These are phyloP conservation scores for Hyperoplus immaculatus DNA, from an alignment of 2,797 vertebrate genomes.

Conservation along the genomic window DNA sequence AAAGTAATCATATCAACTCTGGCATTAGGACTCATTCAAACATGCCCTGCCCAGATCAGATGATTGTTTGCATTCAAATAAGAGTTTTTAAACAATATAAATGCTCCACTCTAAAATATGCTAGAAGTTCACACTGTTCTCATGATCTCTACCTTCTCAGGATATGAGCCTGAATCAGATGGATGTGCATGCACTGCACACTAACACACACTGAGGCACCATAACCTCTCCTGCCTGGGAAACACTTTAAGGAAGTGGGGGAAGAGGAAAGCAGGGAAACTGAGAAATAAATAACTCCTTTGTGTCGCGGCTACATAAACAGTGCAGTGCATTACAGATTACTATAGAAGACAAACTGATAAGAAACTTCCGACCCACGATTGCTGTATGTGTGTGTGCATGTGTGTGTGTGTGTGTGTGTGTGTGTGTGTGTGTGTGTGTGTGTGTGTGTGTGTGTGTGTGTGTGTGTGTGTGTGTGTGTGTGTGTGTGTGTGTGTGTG, in stretches of 20 bases:
- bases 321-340: slow-evolving; percentile 73
- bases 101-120: slow-evolving; percentile 2
- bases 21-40: slow-evolving; percentile 13
- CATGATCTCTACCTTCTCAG: slow-evolving; percentile 72
- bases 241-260: slow-evolving; percentile 77
- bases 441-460: neutral
- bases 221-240: slow-evolving; percentile 71
- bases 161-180: slow-evolving; percentile 67
- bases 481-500: too few species aligned
- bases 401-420: slow-evolving; percentile 10
- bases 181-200: slow-evolving; percentile 38
- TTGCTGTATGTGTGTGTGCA: slow-evolving; percentile 3
- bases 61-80: slow-evolving; percentile 21
- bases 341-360: slow-evolving; percentile 67
- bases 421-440: neutral
- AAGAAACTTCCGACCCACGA: slow-evolving; percentile 66
- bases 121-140: slow-evolving; percentile 57
- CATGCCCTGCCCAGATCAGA: slow-evolving; percentile 1
- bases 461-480: too few species aligned
- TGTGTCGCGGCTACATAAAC: slow-evolving; percentile 80
- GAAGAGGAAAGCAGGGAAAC: slow-evolving; percentile 79
- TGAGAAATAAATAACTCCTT: slow-evolving; percentile 85
- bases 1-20: slow-evolving; percentile 40
- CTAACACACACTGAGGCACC: slow-evolving; percentile 43
- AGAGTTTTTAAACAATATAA: slow-evolving; percentile 21